phyloP scores from a whole-genome alignment of 2,888 invertebrate species.

The Metallyticus violacea region DNA sequence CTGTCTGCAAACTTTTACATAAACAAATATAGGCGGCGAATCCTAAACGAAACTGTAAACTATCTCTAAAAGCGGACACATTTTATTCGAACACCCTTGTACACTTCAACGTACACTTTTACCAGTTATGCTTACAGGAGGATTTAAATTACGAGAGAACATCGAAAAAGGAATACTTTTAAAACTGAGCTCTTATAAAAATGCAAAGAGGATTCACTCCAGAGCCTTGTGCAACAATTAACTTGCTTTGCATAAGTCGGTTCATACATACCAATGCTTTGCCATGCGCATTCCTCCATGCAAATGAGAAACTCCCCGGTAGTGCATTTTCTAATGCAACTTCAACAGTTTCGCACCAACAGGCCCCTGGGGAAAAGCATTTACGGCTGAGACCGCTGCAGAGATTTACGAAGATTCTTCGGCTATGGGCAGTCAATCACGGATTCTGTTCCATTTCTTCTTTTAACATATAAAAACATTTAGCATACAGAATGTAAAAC shows the following conservation, averaged over 20 bases:
- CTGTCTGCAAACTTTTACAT: too few relatives aligned
- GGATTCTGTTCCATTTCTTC: background rate
- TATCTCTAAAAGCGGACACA: too few relatives aligned
- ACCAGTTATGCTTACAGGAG: too few relatives aligned
- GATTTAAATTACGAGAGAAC: too few relatives aligned
- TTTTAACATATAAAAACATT: background rate
- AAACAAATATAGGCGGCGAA: too few relatives aligned
- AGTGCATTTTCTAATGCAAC: background rate
- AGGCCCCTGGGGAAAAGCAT: background rate
- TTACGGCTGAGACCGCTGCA: background rate
- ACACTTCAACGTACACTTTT: too few relatives aligned
- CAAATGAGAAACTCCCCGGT: background rate
- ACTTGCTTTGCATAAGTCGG: background rate
- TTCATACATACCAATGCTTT: background rate
- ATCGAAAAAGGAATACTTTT: too few relatives aligned
- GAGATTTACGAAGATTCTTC: background rate
- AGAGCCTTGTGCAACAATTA: background rate
- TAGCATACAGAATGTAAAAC: background rate
- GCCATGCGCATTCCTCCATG: background rate
- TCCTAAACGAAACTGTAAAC: too few relatives aligned
- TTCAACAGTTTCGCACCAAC: background rate
- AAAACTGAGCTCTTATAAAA: too few relatives aligned
- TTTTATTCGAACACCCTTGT: too few relatives aligned
- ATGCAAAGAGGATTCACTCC: background rate
- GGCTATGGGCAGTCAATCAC: background rate